Conservation (phyloP, 2,797 vertebrate species). For the Anomalospiza imberbis region DNA sequence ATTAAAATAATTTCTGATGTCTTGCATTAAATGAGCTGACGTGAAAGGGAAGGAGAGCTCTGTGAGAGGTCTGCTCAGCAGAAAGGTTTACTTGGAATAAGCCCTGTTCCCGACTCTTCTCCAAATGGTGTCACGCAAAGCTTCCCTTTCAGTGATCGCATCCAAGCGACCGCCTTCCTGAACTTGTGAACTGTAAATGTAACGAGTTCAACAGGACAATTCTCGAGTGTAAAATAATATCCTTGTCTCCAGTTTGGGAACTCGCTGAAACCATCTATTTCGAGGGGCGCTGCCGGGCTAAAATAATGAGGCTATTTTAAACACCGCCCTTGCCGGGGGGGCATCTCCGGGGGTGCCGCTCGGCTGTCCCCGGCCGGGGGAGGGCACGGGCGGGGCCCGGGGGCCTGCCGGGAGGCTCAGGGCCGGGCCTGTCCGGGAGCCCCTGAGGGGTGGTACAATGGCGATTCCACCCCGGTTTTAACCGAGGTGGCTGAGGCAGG, state of each 20-base stretch:
- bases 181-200: conserved; percentile 30
- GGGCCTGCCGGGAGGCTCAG: not conserved
- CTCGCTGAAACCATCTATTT: conserved; percentile 20
- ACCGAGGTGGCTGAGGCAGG: accelerated
- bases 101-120: not conserved
- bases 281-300: not conserved
- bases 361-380: not conserved
- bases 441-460: accelerated
- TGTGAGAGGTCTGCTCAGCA: not conserved
- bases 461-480: accelerated
- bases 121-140: not conserved
- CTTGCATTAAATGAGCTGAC: not conserved
- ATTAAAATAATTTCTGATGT: not conserved
- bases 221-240: conserved; percentile 52
- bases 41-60: not conserved
- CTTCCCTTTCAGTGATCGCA: not conserved
- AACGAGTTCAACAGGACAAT: conserved; percentile 15
- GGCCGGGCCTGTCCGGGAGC: no score
- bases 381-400: not conserved
- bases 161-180: not conserved
- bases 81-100: not conserved
- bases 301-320: conserved; percentile 52
- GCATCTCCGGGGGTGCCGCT: not conserved
- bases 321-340: not conserved
- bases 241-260: conserved; percentile 31